phyloP scores from a whole-genome alignment of 2,888 invertebrate species.

The Synanthedon vespiformis region DNA sequence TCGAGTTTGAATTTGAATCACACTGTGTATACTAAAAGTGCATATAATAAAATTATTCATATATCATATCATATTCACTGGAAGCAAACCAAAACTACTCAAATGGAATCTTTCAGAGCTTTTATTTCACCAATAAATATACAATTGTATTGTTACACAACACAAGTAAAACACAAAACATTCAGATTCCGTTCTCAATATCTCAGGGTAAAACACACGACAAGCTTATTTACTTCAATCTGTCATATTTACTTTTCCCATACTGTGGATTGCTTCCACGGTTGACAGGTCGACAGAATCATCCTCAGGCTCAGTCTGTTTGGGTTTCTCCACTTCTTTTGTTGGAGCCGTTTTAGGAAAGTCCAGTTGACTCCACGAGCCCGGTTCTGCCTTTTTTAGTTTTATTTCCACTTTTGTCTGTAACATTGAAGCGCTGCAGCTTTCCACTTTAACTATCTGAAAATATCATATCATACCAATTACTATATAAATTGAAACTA shows the following conservation, averaged over 20 bases:
- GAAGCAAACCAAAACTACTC: no score
- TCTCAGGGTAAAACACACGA: no score
- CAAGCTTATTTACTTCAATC: conserved; percentile 4
- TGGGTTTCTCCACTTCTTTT: conserved; percentile 19
- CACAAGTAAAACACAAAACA: no score
- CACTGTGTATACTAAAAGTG: no score
- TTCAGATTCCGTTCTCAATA: no score
- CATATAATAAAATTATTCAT: no score
- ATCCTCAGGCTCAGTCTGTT: conserved; percentile 32
- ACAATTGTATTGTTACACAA: no score
- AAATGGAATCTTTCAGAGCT: no score
- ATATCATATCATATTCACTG: no score
- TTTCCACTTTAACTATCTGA: conserved; percentile 81
- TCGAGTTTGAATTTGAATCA: no score
- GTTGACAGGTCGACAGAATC: conserved; percentile 83
- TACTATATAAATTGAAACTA: no score
- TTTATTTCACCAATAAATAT: no score
- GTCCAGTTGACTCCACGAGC: conserved; percentile 84
- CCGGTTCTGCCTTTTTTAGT: conserved; percentile 86
- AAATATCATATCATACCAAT: conserved; percentile 17
- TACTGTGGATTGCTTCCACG: conserved; percentile 63
- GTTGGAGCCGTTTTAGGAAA: conserved; percentile 59
- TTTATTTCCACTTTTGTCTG: conserved; percentile 94
- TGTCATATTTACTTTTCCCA: conserved; percentile 52
- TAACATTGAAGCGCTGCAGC: conserved; percentile 81